phyloP scores from a whole-genome alignment of 37 sponge, comb jelly and placozoan species.

The Agelas oroides region DNA sequence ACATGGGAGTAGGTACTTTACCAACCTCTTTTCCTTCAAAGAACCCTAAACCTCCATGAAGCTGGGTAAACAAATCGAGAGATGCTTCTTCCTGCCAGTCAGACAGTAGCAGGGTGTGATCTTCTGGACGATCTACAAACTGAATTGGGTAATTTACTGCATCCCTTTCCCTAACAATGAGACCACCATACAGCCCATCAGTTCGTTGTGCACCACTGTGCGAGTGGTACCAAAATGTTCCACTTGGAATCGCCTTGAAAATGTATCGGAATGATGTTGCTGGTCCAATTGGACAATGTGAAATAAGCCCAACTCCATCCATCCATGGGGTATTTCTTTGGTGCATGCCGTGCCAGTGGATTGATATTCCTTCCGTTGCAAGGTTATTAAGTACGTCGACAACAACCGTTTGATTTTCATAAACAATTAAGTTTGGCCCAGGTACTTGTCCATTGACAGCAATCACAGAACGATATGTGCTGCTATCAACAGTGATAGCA shows the following conservation, averaged over 20 bases:
- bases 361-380: constrained; percentile 52
- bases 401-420: constrained; percentile 14
- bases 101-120: constrained; percentile 58
- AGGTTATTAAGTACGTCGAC: constrained; percentile 55
- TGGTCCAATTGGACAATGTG: constrained; percentile 69
- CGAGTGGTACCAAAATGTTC: constrained; percentile 86
- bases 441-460: constrained; percentile 45
- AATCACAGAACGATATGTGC: constrained; percentile 18
- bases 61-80: constrained; percentile 32
- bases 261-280: constrained; percentile 42
- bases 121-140: constrained; percentile 43
- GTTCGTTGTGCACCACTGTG: constrained; percentile 82
- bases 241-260: constrained; percentile 55
- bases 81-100: constrained; percentile 74
- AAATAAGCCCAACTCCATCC: constrained; percentile 75
- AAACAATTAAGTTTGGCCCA: constrained; percentile 56
- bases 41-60: constrained; percentile 14
- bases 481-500: constrained; percentile 30
- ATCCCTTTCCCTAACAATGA: constrained; percentile 58
- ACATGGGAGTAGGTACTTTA: constrained; percentile 4
- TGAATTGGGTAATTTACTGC: background rate
- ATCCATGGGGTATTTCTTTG: constrained; percentile 63
- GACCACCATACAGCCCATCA: constrained; percentile 73
- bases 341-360: constrained; percentile 87
- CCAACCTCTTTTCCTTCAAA: background rate